Percentiles rank a stretch among this genome's conserved stretches.
Evolutionary conservation across 1,140 invertebrate species (phyloP).

Genomic region (Vanessa atalanta): DNA sequence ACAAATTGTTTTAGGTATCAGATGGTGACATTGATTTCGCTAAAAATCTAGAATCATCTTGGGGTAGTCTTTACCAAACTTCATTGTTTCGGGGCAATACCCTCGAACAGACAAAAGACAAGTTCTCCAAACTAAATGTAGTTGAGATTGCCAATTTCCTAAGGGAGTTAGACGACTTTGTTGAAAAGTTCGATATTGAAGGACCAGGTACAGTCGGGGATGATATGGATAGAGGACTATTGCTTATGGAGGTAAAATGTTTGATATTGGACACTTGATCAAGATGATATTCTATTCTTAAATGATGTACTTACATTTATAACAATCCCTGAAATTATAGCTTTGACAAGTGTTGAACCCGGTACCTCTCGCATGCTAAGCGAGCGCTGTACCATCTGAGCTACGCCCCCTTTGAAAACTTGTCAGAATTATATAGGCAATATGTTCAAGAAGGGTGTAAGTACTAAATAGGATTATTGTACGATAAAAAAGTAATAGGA

Average conservation of each 20-base stretch:
- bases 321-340: too few relatives aligned
- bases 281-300: too few relatives aligned
- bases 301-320: too few relatives aligned
- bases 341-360: slow-evolving; percentile 13
- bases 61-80: slow-evolving; percentile 85
- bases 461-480: not conserved
- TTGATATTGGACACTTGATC: not conserved
- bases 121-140: slow-evolving; percentile 89
- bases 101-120: slow-evolving; percentile 86
- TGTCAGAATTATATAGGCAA: too few relatives aligned
- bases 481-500: slow-evolving; percentile 12
- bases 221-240: slow-evolving; percentile 87
- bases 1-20: slow-evolving; percentile 50
- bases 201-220: slow-evolving; percentile 89
- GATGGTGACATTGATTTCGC: slow-evolving; percentile 82
- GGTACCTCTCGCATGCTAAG: too few relatives aligned
- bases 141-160: slow-evolving; percentile 88
- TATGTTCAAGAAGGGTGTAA: too few relatives aligned
- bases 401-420: slow-evolving; percentile 35
- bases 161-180: slow-evolving; percentile 84
- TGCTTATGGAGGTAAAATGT: slow-evolving; percentile 83
- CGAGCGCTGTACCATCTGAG: not conserved
- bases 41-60: slow-evolving; percentile 83
- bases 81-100: slow-evolving; percentile 85
- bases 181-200: slow-evolving; percentile 86